A percentile compares a stretch with the other conserved stretches of the same genome.
These are phyloP conservation scores for Agriopis marginaria DNA, from an alignment of 2,888 invertebrate genomes.

Conservation along the genomic window DNA sequence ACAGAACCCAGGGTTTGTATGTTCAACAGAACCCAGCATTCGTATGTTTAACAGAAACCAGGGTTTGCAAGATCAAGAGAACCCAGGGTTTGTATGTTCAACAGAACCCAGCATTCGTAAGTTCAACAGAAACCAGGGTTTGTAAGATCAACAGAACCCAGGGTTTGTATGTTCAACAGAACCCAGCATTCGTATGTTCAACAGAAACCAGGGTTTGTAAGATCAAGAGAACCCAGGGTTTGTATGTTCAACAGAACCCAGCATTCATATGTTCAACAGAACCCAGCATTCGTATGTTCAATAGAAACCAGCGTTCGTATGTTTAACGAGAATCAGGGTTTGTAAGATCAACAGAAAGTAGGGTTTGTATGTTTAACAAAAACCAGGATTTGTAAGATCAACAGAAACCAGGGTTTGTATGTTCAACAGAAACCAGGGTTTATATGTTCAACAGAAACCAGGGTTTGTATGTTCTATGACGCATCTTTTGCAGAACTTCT, in stretches of 20 bases:
- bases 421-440: constrained; percentile 83
- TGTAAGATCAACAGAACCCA: too few species aligned
- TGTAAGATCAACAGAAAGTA: too few species aligned
- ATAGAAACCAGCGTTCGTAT: constrained; percentile 90
- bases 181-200: constrained; percentile 97
- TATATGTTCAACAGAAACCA: constrained; percentile 91
- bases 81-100: constrained; percentile 67
- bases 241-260: constrained; percentile 89
- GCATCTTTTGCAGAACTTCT: constrained; percentile 96
- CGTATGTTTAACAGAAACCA: constrained; percentile 88
- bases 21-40: too few species aligned
- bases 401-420: constrained; percentile 97
- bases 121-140: too few species aligned
- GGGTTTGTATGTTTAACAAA: constrained; percentile 86
- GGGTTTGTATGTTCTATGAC: constrained; percentile 98
- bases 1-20: constrained; percentile 77
- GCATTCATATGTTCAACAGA: too few species aligned
- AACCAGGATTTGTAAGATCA: constrained; percentile 63
- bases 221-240: constrained; percentile 95
- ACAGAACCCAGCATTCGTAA: constrained; percentile 92
- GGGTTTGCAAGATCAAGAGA: too few species aligned
- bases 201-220: not conserved
- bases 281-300: too few species aligned
- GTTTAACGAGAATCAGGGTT: too few species aligned
- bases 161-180: constrained; percentile 86